Evolutionary conservation across 2,113 vertebrate genomes (phyloP).

Genomic region (Salvator merianae): DNA sequence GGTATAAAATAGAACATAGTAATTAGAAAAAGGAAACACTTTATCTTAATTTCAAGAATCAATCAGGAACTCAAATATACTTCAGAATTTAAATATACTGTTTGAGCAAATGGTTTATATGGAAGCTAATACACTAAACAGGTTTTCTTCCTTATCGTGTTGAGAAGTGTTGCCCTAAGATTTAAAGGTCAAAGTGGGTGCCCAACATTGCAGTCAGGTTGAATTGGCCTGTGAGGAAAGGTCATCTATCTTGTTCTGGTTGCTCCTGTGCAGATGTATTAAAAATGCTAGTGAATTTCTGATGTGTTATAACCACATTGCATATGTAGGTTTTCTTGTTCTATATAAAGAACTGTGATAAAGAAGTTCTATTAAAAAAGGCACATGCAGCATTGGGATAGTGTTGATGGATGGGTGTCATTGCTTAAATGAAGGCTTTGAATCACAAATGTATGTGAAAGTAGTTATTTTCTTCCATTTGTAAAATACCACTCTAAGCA

Average conservation of each 20-base stretch:
- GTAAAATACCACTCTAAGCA: constrained; percentile 69
- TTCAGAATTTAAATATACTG: constrained; percentile 7
- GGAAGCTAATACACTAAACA: constrained; percentile 42
- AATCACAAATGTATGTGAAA: constrained; percentile 65
- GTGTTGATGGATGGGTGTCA: constrained; percentile 70
- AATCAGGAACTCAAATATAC: constrained; percentile 4
- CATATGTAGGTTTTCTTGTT: constrained; percentile 61
- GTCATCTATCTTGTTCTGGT: constrained; percentile 58
- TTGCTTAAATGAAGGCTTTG: constrained; percentile 73
- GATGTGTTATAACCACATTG: constrained; percentile 50
- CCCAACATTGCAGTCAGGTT: constrained; percentile 46
- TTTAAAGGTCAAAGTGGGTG: constrained; percentile 58
- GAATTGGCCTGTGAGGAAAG: constrained; percentile 56
- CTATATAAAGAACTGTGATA: constrained; percentile 49
- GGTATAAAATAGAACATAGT: neutral
- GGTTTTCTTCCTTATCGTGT: constrained; percentile 42
- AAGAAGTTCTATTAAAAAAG: constrained; percentile 35
- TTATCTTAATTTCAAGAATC: constrained; percentile 1
- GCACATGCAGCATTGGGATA: constrained; percentile 36
- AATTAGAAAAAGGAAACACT: neutral
- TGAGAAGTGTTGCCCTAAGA: constrained; percentile 52
- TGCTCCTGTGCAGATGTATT: constrained; percentile 48
- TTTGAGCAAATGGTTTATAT: constrained; percentile 40
- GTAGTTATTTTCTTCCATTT: constrained; percentile 72
- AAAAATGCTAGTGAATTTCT: constrained; percentile 59